Base-by-base conservation (phyloP, 1,140 invertebrate genomes). In the Trachymyrmex septentrionalis region DNA sequence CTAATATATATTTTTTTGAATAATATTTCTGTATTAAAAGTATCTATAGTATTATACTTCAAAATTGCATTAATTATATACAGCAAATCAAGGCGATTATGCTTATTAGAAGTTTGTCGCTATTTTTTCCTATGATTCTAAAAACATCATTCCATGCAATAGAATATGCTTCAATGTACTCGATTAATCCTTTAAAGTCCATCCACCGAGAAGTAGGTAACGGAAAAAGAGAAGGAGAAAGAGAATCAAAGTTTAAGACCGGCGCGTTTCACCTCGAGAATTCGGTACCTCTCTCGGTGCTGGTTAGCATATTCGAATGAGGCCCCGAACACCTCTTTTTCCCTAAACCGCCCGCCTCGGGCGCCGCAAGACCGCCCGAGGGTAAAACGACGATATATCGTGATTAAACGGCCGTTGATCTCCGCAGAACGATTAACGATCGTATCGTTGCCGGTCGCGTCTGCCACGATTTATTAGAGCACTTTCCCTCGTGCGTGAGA, bases 261-360 rank as follows among this genome's bases (percentile, higher is more conserved):
- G 73, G 87, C 27, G 88, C 86, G 89, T 90, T 90, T 90, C 89
- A 90, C 89, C 76, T 88, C 34, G 88, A 87, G 88, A 90, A 90
- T 90, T 90, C 76, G 88, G 81, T 90, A 71, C 81, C 78, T 90
- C 85, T 90, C 89, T 82, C 84, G 88, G 30, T n/a, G 55, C 61
- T 71, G 57, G 66, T 90, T 90, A 90, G 69, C 86, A 90, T 90
- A 90, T 55, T 87, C 57, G 88, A 78, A 89, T 63, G 81, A 84
- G 88, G 88, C 80, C 55, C 55, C 59, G 61, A 7, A 30, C 19
- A n/a, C 53, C 9, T 21, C 19, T 57, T 34, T 77, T 66, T 5
- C 16, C 30, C 1, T 3, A 55, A 30, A 44, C 16, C 12, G 14
- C 6, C 14, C 21, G 19, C 50, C 48, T 55, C 61, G 48, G 6